Percentiles rank a stretch among this genome's conserved stretches.
phyloP scores from a whole-genome alignment of 2,797 vertebrate genomes.

The Scarus forsteni region DNA sequence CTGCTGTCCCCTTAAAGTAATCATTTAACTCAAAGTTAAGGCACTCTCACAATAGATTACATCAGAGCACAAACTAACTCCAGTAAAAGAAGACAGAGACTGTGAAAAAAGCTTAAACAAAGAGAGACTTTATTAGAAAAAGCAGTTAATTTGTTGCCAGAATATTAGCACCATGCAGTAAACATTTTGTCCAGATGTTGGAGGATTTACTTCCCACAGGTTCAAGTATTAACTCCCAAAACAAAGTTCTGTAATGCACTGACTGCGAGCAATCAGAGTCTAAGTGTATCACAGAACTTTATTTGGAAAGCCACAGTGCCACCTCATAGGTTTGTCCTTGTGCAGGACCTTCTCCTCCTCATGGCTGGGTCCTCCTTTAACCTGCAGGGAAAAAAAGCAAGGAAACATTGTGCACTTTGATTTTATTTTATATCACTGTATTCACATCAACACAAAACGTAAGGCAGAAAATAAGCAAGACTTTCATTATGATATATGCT shows the following conservation, averaged over 20 bases:
- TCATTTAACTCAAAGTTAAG: conserved; percentile 37
- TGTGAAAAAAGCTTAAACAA: conserved; percentile 30
- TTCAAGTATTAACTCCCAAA: conserved; percentile 86
- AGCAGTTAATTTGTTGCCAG: conserved; percentile 36
- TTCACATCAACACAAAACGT: conserved; percentile 12
- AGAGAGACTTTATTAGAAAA: conserved; percentile 68
- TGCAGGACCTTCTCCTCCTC: conserved; percentile 68
- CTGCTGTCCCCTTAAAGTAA: conserved; percentile 30
- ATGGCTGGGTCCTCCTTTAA: conserved; percentile 65
- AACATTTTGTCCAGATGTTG: conserved; percentile 64
- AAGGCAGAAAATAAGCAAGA: not conserved
- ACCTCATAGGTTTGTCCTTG: conserved; percentile 80
- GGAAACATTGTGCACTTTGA: conserved; percentile 48
- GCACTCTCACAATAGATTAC: not conserved
- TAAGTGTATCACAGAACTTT: conserved; percentile 92
- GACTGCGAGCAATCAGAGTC: conserved; percentile 88
- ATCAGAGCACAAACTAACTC: conserved; percentile 8
- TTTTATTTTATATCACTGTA: conserved; percentile 7
- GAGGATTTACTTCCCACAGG: conserved; percentile 65
- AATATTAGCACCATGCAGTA: conserved; percentile 28
- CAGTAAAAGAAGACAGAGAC: conserved; percentile 21
- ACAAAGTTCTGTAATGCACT: conserved; percentile 94
- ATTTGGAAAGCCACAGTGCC: conserved; percentile 88
- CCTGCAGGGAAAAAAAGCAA: conserved; percentile 61
- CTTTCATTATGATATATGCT: not conserved